phyloP scores from a whole-genome alignment of 2,888 invertebrate species.

The Nineta flava region DNA sequence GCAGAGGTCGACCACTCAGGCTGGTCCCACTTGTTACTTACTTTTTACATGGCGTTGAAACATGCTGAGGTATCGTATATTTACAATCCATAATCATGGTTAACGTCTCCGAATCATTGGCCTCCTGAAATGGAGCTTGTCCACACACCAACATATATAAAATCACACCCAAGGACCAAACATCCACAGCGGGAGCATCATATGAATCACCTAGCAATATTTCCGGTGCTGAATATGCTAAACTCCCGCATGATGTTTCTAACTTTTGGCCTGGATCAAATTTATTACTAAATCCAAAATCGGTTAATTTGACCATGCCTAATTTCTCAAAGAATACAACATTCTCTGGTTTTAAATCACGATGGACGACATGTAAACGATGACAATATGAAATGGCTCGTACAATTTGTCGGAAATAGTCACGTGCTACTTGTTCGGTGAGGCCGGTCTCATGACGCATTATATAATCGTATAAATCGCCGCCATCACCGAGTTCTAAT shows the following conservation, averaged over 20 bases:
- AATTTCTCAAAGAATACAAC: conserved; percentile 97
- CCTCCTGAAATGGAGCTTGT: conserved; percentile 95
- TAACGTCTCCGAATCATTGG: conserved; percentile 97
- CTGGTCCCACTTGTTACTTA: no score
- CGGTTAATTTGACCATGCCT: conserved; percentile 94
- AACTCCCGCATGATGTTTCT: conserved; percentile 94
- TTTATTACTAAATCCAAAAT: conserved; percentile 95
- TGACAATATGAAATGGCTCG: conserved; percentile 97
- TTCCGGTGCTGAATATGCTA: conserved; percentile 98
- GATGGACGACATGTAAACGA: conserved; percentile 69
- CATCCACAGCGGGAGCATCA: conserved; percentile 97
- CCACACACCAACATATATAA: conserved; percentile 98
- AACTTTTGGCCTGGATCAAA: conserved; percentile 92
- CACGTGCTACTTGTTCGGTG: conserved; percentile 64
- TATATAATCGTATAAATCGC: conserved; percentile 96
- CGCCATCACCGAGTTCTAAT: conserved; percentile 94
- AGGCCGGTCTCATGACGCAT: conserved; percentile 88
- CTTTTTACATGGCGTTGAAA: conserved; percentile 75
- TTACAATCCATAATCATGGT: conserved; percentile 99
- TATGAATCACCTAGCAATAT: conserved; percentile 96
- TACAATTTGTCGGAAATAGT: conserved; percentile 94
- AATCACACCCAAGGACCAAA: conserved; percentile 98
- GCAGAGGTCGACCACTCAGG: no score
- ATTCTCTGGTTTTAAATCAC: conserved; percentile 98
- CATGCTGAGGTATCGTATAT: conserved; percentile 79